Percentiles rank a stretch among this genome's conserved stretches.
phyloP scores from a whole-genome alignment of 2,888 invertebrate genomes.

The Nephrotoma flavescens region DNA sequence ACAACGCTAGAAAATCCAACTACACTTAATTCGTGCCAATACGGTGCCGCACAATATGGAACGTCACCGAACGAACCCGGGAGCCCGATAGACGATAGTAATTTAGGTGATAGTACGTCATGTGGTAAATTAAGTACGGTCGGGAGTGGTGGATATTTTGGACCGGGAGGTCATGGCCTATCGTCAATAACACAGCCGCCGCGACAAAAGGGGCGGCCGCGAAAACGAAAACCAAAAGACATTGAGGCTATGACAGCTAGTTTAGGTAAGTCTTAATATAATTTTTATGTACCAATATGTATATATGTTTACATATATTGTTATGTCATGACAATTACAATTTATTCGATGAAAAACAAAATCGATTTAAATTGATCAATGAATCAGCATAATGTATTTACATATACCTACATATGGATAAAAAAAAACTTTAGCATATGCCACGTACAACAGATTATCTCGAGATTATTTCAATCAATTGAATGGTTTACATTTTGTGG shows the following conservation, averaged over 20 bases:
- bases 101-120: constrained; percentile 6
- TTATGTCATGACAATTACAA: not conserved
- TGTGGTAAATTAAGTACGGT: constrained; percentile 21
- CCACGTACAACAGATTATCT: not conserved
- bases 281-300: not conserved
- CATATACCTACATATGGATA: not conserved
- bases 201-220: constrained; percentile 80
- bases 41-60: constrained; percentile 34
- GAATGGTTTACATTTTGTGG: not conserved
- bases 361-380: not conserved
- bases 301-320: not conserved
- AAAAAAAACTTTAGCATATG: not conserved
- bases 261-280: constrained; percentile 48
- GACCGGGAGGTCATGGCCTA: constrained; percentile 39
- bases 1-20: constrained; percentile 26
- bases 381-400: not conserved
- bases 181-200: constrained; percentile 46
- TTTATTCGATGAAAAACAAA: not conserved
- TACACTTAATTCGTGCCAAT: constrained; percentile 36
- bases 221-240: constrained; percentile 86
- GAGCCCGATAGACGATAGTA: constrained; percentile 24
- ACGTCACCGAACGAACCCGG: constrained; percentile 31
- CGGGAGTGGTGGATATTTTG: constrained; percentile 36
- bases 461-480: not conserved
- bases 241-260: constrained; percentile 73